Percentiles rank a stretch among this genome's conserved stretches.
Evolutionary conservation across 2,888 invertebrate species (phyloP).

Genomic region (Hipparchia sbordonii): DNA sequence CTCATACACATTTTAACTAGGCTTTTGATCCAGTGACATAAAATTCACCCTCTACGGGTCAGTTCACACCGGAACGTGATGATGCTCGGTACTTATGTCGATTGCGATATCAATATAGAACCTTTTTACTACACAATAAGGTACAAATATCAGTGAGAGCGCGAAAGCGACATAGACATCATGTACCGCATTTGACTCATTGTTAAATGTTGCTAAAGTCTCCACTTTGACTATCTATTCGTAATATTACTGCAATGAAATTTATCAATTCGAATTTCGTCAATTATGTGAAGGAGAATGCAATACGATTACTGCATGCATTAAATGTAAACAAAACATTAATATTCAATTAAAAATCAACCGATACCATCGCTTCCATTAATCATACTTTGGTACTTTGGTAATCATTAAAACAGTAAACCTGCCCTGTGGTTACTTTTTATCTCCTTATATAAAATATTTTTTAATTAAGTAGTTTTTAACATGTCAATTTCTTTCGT

Average conservation of each 20-base stretch:
- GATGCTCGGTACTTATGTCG: no score
- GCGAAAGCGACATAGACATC: no score
- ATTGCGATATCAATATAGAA: no score
- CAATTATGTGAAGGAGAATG: constrained; percentile 19
- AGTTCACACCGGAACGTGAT: no score
- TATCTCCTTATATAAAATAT: constrained; percentile 19
- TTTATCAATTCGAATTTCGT: constrained; percentile 2
- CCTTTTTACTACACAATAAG: no score
- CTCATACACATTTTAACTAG: not conserved
- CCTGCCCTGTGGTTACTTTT: constrained; percentile 47
- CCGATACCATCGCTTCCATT: constrained; percentile 56
- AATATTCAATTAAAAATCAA: constrained; percentile 62
- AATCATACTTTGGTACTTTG: constrained; percentile 59
- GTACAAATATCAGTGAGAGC: no score
- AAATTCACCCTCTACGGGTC: not conserved
- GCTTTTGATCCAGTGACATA: not conserved
- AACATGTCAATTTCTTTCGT: not conserved
- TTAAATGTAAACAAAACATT: constrained; percentile 39
- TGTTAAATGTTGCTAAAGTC: not conserved
- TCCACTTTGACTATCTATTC: not conserved
- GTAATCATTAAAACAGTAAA: constrained; percentile 57
- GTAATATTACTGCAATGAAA: not conserved
- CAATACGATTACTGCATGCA: constrained; percentile 24
- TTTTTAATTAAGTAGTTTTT: no score
- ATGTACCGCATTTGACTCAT: no score